phyloP scores from a whole-genome alignment of 2,797 vertebrate genomes.

The Pagetopsis macropterus region DNA sequence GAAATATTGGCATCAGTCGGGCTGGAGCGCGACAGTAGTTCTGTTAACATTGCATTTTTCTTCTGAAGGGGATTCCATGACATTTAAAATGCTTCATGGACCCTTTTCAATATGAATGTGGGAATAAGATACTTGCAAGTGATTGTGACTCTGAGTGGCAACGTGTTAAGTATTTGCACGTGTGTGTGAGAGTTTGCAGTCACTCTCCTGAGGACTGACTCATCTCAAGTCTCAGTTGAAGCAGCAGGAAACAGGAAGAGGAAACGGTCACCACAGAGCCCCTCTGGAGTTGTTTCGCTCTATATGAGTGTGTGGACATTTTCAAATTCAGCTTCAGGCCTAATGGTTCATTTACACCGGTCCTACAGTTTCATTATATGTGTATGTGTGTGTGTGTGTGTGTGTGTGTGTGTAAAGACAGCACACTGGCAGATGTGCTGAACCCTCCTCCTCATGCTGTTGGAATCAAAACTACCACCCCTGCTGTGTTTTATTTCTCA shows the following conservation, averaged over 20 bases:
- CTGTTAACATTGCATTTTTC: too few species aligned
- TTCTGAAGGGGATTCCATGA: constrained; percentile 4
- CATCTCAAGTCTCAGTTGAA: constrained; percentile 59
- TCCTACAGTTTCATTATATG: neutral
- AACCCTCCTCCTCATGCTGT: neutral
- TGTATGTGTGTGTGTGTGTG: constrained; percentile 16
- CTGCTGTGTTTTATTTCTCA: constrained; percentile 12
- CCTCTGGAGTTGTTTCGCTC: constrained; percentile 31
- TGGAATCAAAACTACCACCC: constrained; percentile 20
- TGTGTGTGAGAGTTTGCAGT: constrained; percentile 1
- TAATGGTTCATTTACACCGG: neutral
- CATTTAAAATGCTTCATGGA: constrained; percentile 27
- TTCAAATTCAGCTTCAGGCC: constrained; percentile 37
- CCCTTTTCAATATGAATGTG: constrained; percentile 5
- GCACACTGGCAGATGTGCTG: neutral
- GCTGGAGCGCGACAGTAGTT: neutral
- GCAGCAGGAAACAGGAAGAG: constrained; percentile 78
- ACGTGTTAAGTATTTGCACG: neutral
- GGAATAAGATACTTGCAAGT: neutral
- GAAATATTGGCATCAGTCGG: neutral
- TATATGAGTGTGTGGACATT: constrained; percentile 14
- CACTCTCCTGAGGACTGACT: constrained; percentile 54
- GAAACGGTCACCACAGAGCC: constrained; percentile 60
- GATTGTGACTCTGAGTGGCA: constrained; percentile 1
- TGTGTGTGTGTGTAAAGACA: constrained; percentile 1